Percentiles rank a stretch among this genome's conserved stretches.
These are phyloP conservation scores for Papilio gigon DNA, from an alignment of 2,888 invertebrate species.

Conservation along the genomic window DNA sequence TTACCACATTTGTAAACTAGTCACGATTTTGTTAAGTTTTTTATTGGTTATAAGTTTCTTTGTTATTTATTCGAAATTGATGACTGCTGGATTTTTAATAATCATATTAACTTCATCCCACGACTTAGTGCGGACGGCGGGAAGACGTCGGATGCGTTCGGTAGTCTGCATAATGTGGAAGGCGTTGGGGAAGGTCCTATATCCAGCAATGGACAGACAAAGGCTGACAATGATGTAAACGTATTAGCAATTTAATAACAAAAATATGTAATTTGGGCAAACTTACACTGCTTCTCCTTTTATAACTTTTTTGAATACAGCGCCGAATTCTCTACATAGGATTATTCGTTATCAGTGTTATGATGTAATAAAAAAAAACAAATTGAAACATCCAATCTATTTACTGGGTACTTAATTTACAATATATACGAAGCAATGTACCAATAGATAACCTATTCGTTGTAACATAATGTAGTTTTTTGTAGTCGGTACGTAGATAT, in stretches of 20 bases:
- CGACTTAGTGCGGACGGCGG: no score
- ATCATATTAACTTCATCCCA: no score
- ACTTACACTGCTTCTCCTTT: background rate
- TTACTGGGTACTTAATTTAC: constrained; percentile 7
- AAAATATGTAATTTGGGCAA: background rate
- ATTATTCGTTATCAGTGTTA: background rate
- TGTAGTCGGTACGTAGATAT: constrained; percentile 44
- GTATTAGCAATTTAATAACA: no score
- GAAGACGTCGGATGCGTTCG: no score
- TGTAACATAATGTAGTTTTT: constrained; percentile 29
- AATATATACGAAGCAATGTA: background rate
- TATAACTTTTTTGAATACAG: background rate
- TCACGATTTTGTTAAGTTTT: background rate
- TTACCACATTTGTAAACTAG: background rate
- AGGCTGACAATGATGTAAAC: no score
- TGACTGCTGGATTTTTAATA: no score
- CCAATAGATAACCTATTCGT: constrained; percentile 13
- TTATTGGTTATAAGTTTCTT: background rate
- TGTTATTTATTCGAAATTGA: background rate
- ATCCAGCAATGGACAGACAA: no score
- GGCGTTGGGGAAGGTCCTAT: no score
- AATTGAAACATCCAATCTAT: constrained; percentile 14
- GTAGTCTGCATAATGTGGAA: no score
- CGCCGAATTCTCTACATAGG: background rate
- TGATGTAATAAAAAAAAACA: background rate